Percentiles rank a stretch among this genome's conserved stretches.
phyloP scores from a whole-genome alignment of 2,113 vertebrate species.

The Megaceryle torquata region DNA sequence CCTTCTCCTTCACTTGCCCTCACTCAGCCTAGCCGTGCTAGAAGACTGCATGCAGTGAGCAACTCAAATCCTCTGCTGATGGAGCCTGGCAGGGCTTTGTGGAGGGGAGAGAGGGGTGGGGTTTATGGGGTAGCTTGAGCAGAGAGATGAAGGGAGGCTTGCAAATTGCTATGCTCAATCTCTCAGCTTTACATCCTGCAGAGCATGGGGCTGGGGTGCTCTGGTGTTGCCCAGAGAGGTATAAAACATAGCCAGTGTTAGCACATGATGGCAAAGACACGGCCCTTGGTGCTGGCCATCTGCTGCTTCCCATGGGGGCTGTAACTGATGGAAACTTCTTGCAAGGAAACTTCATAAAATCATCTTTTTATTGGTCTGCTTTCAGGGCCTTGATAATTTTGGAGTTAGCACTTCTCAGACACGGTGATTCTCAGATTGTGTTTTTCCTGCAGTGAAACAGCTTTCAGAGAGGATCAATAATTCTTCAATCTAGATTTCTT shows the following conservation, averaged over 20 bases:
- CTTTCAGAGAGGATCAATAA: background rate
- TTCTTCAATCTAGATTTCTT: background rate
- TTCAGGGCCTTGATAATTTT: background rate
- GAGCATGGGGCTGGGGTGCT: background rate
- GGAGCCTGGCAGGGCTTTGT: background rate
- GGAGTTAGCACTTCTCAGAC: background rate
- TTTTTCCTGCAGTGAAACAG: background rate
- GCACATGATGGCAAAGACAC: background rate
- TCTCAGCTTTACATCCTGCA: background rate
- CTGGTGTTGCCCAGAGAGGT: background rate
- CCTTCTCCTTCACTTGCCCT: background rate
- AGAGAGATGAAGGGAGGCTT: background rate
- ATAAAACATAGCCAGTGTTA: background rate
- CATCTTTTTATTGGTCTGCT: background rate
- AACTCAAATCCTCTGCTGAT: background rate
- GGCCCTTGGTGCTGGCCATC: background rate
- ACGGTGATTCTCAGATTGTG: background rate
- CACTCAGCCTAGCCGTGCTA: background rate
- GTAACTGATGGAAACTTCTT: background rate
- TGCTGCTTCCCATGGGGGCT: background rate
- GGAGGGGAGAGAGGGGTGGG: fast-evolving
- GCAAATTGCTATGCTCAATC: background rate
- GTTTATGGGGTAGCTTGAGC: background rate
- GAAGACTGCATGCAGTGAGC: background rate
- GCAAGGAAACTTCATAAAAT: constrained; percentile 2